These are phyloP conservation scores for Halcyon badia DNA, from an alignment of 2,797 vertebrate genomes.

Conservation along the genomic window DNA sequence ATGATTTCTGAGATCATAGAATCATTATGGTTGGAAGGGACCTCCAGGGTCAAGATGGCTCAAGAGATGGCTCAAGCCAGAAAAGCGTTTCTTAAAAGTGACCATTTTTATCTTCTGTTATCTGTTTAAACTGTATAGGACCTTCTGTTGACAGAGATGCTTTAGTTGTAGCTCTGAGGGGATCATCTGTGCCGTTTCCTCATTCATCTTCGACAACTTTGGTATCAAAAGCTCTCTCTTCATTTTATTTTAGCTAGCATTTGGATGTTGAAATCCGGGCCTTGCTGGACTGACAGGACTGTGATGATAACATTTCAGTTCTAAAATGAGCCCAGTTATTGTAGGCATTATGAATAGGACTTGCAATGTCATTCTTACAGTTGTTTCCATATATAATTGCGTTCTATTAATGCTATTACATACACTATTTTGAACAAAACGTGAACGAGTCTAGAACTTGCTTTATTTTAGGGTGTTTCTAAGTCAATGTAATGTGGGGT, in stretches of 20 bases:
- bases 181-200: background rate
- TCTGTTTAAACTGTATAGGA: rapidly evolving
- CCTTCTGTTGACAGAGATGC: background rate
- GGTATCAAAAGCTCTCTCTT: background rate
- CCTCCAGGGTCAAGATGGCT: too few relatives aligned
- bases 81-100: background rate
- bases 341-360: background rate
- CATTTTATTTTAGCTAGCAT: background rate
- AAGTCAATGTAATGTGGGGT: background rate
- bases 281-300: background rate
- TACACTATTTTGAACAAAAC: background rate
- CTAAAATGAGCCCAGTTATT: background rate
- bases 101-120: background rate
- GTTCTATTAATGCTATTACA: background rate
- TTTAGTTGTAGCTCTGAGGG: background rate
- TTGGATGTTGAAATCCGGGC: background rate
- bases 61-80: background rate
- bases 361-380: background rate
- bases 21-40: too few relatives aligned
- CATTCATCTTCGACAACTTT: background rate
- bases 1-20: background rate
- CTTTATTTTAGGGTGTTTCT: background rate
- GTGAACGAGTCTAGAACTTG: background rate
- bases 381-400: background rate
- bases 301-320: background rate